Base-by-base conservation (phyloP, 2,888 invertebrate genomes). In the Hydropsyche betteni region DNA sequence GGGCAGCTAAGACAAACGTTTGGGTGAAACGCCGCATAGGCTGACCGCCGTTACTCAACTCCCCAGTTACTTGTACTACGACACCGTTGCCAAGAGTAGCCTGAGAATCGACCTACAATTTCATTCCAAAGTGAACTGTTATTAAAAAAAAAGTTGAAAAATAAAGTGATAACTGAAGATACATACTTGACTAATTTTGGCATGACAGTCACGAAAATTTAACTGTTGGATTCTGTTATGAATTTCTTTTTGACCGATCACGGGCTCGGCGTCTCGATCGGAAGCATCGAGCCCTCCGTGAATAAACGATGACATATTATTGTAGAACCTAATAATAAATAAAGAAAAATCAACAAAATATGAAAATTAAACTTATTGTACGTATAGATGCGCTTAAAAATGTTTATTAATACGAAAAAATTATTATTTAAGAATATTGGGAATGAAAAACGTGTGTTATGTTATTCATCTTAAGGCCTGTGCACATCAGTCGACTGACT, bases 1-100 rank as follows among this genome's bases (percentile, higher is more conserved):
- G 97, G 78, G 96, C 93, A 78, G 96, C 98, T 84, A 99, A 87
- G 76, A 99, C 98, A 88, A 99, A 96, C 0, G 98, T 98, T 88
- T 99, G 98, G 84, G 98, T 97, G 87, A 99, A 99, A 76, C 98
- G 93, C 34, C 98, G 91, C 97, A 98, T 97, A 74, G 97, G 97
- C 84, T 96, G 94, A 12, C 97, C 97, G 83, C 95, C 96, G 86
- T 98, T 98, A 75, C 97, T 97, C 81, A 99, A 88, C 86, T 99
- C 98, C 75, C 98, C 98, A 79, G 97, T 96, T 80, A 99, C 98
- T 90, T 98, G 98, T 80, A 98, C 96, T 80, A 98, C 97, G 81
- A 98, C 97, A 76, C 97, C 97, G 85, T 93, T 93, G 80, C 94
- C 96, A 76, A 98, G 90, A 71, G 98, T 98, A 38, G 95, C 94